Conservation (phyloP, 1,140 invertebrate species). For the Cydia amplana region DNA sequence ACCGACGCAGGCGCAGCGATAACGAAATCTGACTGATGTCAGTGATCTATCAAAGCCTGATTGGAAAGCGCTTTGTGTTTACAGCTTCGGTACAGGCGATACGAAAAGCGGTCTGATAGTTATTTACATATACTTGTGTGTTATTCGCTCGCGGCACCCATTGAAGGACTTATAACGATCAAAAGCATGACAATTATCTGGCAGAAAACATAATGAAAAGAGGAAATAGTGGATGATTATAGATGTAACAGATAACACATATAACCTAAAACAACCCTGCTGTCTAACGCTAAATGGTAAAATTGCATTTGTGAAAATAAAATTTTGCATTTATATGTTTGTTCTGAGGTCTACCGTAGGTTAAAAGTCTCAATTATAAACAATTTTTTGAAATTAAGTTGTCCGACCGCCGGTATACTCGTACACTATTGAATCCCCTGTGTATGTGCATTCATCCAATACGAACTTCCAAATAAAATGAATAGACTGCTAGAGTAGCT, state of each 20-base stretch:
- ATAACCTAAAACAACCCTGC: too few relatives aligned
- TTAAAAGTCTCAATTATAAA: too few relatives aligned
- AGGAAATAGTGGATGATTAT: too few relatives aligned
- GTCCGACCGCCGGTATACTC: too few relatives aligned
- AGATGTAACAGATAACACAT: too few relatives aligned
- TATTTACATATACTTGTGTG: background rate
- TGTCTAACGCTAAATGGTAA: too few relatives aligned
- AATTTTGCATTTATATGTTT: too few relatives aligned
- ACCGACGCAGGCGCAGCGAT: slow-evolving; percentile 28
- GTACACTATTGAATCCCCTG: too few relatives aligned
- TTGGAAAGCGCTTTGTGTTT: slow-evolving; percentile 35
- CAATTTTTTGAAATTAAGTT: too few relatives aligned
- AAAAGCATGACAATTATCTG: background rate
- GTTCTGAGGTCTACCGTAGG: too few relatives aligned
- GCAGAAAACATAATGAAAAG: background rate
- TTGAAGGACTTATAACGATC: background rate
- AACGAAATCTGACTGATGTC: slow-evolving; percentile 32
- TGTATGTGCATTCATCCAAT: too few relatives aligned
- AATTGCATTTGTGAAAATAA: too few relatives aligned
- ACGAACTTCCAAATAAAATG: background rate
- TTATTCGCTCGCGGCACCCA: background rate
- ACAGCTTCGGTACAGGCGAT: slow-evolving; percentile 16
- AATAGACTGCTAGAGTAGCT: background rate
- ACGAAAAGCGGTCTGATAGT: background rate
- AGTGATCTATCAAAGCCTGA: slow-evolving; percentile 28